phyloP scores from a whole-genome alignment of 2,888 invertebrate species.

The Poecilus cupreus region DNA sequence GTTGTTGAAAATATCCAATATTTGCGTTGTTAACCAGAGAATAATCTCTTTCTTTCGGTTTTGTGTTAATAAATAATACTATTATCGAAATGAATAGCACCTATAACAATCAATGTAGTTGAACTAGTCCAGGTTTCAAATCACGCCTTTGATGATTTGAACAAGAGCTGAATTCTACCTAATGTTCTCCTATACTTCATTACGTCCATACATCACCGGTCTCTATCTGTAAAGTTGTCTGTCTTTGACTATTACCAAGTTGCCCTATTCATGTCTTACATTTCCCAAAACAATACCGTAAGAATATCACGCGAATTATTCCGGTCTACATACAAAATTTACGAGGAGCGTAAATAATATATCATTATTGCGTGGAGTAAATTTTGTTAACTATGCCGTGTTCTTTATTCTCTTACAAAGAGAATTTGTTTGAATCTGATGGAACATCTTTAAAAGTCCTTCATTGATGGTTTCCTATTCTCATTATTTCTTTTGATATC shows the following conservation, averaged over 20 bases:
- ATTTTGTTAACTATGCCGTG: slow-evolving; percentile 14
- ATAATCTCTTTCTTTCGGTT: too few species aligned
- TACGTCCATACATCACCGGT: background rate
- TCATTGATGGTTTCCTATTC: background rate
- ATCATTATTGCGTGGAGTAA: background rate
- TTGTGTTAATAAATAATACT: too few species aligned
- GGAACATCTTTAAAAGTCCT: background rate
- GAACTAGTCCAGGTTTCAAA: background rate
- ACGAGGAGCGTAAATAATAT: background rate
- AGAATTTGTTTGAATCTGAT: background rate
- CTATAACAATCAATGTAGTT: background rate
- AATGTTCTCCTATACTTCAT: slow-evolving; percentile 6
- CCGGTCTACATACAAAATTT: background rate
- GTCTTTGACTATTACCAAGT: background rate
- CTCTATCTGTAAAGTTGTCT: background rate
- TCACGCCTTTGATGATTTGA: background rate
- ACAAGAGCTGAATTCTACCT: background rate
- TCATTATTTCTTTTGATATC: background rate
- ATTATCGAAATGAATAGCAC: background rate
- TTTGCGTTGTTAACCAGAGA: too few species aligned
- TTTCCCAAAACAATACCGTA: background rate
- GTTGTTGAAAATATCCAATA: too few species aligned
- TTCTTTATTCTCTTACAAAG: background rate
- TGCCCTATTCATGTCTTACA: background rate
- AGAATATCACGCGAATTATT: slow-evolving; percentile 1